Evolutionary conservation across 2,888 invertebrate genomes (phyloP).

Genomic region (Slavum lentiscoides): DNA sequence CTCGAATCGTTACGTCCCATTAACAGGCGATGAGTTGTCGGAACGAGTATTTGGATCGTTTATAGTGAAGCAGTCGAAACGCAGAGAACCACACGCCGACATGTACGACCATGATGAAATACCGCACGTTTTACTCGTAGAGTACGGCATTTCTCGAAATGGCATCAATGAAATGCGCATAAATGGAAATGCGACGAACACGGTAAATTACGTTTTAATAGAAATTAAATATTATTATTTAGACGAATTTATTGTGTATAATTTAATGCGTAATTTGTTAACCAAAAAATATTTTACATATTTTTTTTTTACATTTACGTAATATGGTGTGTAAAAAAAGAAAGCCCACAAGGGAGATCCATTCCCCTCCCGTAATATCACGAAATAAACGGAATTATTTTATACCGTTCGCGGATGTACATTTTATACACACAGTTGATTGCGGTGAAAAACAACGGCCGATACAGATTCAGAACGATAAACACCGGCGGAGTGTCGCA

Average conservation of each 20-base stretch:
- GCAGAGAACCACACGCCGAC: slow-evolving; percentile 67
- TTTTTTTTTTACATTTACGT: too few species aligned
- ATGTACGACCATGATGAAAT: slow-evolving; percentile 80
- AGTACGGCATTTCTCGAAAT: slow-evolving; percentile 65
- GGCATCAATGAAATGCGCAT: slow-evolving; percentile 14
- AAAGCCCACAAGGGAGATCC: too few species aligned
- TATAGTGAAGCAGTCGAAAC: slow-evolving; percentile 73
- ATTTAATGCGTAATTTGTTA: too few species aligned
- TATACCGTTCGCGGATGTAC: too few species aligned
- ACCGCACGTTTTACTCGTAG: slow-evolving; percentile 79
- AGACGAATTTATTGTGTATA: too few species aligned
- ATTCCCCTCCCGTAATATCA: too few species aligned
- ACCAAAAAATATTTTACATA: too few species aligned
- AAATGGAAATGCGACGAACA: slow-evolving; percentile 25
- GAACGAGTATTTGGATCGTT: slow-evolving; percentile 82
- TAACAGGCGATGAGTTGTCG: slow-evolving; percentile 73
- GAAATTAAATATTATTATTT: background rate
- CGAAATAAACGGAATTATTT: too few species aligned
- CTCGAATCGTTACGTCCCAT: background rate
- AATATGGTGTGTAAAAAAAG: too few species aligned
- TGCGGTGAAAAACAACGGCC: slow-evolving; percentile 10
- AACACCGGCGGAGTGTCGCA: slow-evolving; percentile 59
- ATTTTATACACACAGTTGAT: slow-evolving; percentile 4
- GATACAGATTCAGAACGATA: slow-evolving; percentile 53
- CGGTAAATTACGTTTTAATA: slow-evolving; percentile 14